phyloP scores from a whole-genome alignment of 2,113 vertebrate species.

The Amphilophus citrinellus region DNA sequence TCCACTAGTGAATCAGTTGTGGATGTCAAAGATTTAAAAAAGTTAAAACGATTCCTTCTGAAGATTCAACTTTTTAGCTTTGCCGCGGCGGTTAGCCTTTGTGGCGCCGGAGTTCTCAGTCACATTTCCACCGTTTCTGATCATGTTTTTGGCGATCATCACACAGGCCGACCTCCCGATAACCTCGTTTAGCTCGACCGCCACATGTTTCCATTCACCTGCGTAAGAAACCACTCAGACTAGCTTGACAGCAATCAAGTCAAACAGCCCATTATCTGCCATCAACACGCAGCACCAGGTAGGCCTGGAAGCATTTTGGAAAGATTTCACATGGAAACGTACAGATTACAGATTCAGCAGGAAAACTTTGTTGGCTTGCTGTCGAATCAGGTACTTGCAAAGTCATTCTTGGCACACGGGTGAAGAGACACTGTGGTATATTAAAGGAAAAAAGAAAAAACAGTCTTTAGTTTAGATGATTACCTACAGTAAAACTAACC shows the following conservation, averaged over 20 bases:
- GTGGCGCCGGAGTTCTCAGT: too few relatives aligned
- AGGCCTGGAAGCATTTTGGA: slow-evolving; percentile 55
- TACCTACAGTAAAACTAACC: slow-evolving; percentile 12
- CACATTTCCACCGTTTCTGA: slow-evolving; percentile 8
- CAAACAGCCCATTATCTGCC: slow-evolving; percentile 51
- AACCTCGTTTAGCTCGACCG: slow-evolving; percentile 45
- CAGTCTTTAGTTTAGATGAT: slow-evolving; percentile 10
- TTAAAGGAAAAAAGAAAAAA: neutral
- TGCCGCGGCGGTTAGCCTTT: neutral
- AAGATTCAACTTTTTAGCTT: neutral
- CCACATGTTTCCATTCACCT: slow-evolving; percentile 61
- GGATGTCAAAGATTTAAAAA: too few relatives aligned
- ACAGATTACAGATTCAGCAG: slow-evolving; percentile 14
- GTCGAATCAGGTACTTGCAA: slow-evolving; percentile 45
- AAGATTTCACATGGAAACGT: slow-evolving; percentile 20
- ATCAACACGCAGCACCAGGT: slow-evolving; percentile 22
- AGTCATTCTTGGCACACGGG: slow-evolving; percentile 64
- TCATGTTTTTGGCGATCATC: slow-evolving; percentile 44
- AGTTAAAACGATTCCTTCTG: neutral
- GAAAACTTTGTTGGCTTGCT: slow-evolving; percentile 12
- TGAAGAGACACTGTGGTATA: slow-evolving; percentile 25
- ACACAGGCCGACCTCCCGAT: slow-evolving; percentile 40
- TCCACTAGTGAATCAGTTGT: neutral
- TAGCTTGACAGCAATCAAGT: slow-evolving; percentile 45
- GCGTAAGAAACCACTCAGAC: slow-evolving; percentile 12